Conservation (phyloP, 1,140 invertebrate genomes). For the Eufriesea mexicana region DNA sequence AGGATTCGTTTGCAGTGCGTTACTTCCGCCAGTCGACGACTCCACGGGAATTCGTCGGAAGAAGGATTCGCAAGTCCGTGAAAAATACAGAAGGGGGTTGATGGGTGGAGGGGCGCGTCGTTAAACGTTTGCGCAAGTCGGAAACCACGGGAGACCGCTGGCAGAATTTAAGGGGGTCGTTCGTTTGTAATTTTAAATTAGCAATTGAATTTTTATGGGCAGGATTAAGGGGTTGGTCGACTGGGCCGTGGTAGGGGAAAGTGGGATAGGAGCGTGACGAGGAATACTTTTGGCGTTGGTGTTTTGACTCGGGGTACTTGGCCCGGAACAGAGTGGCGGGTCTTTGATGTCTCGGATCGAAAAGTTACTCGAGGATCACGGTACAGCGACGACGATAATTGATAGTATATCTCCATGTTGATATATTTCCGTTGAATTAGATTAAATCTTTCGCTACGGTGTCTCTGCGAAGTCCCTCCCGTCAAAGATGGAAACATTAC, state of each 20-base stretch:
- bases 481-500: no score
- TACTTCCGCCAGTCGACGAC: background rate
- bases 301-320: background rate
- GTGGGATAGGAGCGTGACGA: constrained; percentile 1
- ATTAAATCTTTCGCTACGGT: no score
- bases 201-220: constrained; percentile 16
- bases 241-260: background rate
- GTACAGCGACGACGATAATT: background rate
- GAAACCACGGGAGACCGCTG: background rate
- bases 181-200: constrained; percentile 23
- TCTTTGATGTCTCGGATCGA: constrained; percentile 6
- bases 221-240: background rate
- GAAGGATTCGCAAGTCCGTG: background rate
- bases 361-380: background rate
- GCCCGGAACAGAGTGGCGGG: background rate
- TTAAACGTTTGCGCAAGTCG: no score
- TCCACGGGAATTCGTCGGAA: background rate
- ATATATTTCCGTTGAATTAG: no score
- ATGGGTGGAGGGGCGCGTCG: no score
- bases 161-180: background rate
- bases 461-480: no score
- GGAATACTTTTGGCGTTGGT: background rate
- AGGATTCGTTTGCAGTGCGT: background rate
- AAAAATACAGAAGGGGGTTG: no score
- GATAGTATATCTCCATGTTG: background rate